Evolutionary conservation across 2,797 vertebrate species (phyloP).

Genomic region (Pipistrellus nathusii): DNA sequence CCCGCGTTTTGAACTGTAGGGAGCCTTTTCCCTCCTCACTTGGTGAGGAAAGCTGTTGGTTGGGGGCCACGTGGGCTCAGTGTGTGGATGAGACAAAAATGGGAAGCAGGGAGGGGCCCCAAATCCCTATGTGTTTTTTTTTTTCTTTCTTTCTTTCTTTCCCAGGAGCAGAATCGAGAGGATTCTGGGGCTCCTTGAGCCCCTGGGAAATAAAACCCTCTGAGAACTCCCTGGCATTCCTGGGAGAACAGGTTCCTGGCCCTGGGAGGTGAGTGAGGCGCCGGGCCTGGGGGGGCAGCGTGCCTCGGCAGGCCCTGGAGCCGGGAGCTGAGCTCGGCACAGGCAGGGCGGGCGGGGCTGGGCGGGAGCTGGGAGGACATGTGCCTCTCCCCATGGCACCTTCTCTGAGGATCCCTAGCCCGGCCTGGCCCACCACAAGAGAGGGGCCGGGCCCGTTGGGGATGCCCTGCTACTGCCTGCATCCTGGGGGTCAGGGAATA

Average conservation of each 20-base stretch:
- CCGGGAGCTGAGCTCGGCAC: slow-evolving; percentile 84
- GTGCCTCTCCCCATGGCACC: slow-evolving; percentile 60
- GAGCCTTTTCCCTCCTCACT: background rate
- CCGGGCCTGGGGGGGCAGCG: slow-evolving; percentile 82
- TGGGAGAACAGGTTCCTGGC: slow-evolving; percentile 90
- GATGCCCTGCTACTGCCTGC: background rate
- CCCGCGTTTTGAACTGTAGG: background rate
- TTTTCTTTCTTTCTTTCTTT: background rate
- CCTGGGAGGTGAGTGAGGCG: slow-evolving; percentile 77
- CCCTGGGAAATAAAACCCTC: slow-evolving; percentile 87
- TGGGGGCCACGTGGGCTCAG: background rate
- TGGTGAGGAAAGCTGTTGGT: background rate
- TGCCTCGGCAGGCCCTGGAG: slow-evolving; percentile 89
- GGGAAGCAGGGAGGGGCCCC: background rate
- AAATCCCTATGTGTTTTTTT: background rate
- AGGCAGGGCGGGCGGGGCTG: slow-evolving; percentile 62
- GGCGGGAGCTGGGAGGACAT: slow-evolving; percentile 70
- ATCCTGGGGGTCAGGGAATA: background rate
- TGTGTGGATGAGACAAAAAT: background rate
- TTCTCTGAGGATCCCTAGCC: slow-evolving; percentile 15
- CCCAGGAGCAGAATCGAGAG: slow-evolving; percentile 35
- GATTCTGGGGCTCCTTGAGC: slow-evolving; percentile 71
- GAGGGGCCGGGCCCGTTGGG: background rate
- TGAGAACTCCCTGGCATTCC: slow-evolving; percentile 88
- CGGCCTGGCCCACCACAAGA: background rate